phyloP scores from a whole-genome alignment of 2,888 invertebrate species.

The Hypercompe scribonia region DNA sequence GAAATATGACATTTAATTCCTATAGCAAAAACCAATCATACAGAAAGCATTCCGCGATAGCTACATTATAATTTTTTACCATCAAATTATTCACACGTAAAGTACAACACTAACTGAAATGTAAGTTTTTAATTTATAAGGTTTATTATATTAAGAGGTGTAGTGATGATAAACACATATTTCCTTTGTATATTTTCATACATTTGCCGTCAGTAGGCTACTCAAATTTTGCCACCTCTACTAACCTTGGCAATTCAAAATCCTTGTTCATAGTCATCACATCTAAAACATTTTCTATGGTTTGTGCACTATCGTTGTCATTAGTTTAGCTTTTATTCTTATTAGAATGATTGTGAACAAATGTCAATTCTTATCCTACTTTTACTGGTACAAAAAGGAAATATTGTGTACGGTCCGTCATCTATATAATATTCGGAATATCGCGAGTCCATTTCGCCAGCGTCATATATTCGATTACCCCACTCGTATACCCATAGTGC shows the following conservation, averaged over 20 bases:
- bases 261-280: too few species aligned
- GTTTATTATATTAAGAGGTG: neutral
- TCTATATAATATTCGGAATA: constrained; percentile 42
- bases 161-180: neutral
- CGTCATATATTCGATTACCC: constrained; percentile 75
- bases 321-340: too few species aligned
- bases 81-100: constrained; percentile 58
- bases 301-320: too few species aligned
- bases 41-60: constrained; percentile 64
- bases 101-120: constrained; percentile 36
- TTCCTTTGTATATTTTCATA: neutral
- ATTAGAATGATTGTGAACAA: too few species aligned
- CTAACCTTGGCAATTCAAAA: too few species aligned
- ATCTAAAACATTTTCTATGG: too few species aligned
- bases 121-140: constrained; percentile 19
- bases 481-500: constrained; percentile 55
- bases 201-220: too few species aligned
- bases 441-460: constrained; percentile 65
- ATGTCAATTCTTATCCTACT: neutral
- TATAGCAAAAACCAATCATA: constrained; percentile 62
- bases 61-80: constrained; percentile 54
- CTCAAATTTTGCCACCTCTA: too few species aligned
- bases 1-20: constrained; percentile 44
- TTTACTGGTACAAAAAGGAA: neutral
- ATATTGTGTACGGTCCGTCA: constrained; percentile 37